Percentiles rank a stretch among this genome's conserved stretches.
These are phyloP conservation scores for Hylomyscus alleni DNA, from an alignment of 2,797 vertebrate species.

Conservation along the genomic window DNA sequence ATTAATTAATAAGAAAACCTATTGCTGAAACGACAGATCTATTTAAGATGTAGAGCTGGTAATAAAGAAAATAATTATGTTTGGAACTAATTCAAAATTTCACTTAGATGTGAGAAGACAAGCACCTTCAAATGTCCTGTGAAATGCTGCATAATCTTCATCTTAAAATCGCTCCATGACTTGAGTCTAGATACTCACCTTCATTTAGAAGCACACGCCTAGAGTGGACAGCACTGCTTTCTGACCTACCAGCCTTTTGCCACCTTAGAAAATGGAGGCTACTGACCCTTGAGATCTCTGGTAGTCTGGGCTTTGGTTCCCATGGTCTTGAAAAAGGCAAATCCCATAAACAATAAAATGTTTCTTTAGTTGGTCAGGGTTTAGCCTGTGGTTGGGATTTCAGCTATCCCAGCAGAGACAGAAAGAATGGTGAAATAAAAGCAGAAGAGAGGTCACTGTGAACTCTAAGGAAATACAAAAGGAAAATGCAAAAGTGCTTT, in stretches of 20 bases:
- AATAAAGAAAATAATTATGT: neutral
- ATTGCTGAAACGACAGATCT: neutral
- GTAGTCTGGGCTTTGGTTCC: conserved; percentile 12
- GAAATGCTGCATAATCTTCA: neutral
- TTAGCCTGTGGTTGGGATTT: conserved; percentile 74
- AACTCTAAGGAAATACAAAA: neutral
- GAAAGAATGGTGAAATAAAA: conserved; percentile 36
- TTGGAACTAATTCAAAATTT: neutral
- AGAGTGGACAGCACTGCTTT: neutral
- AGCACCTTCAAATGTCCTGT: conserved; percentile 1
- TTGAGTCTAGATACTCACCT: neutral
- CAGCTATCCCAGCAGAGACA: neutral
- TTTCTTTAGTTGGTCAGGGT: conserved; percentile 73
- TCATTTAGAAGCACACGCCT: neutral
- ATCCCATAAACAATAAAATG: conserved; percentile 35
- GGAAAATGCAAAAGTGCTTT: neutral
- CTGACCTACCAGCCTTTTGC: neutral
- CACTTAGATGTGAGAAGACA: neutral
- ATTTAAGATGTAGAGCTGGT: neutral
- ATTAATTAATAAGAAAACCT: neutral
- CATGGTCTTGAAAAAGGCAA: neutral
- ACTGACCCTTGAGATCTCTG: neutral
- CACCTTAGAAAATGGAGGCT: neutral
- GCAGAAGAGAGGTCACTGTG: neutral
- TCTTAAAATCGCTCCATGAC: neutral